phyloP scores from a whole-genome alignment of 2,888 invertebrate genomes.

The Glyphotaelius pellucidus region DNA sequence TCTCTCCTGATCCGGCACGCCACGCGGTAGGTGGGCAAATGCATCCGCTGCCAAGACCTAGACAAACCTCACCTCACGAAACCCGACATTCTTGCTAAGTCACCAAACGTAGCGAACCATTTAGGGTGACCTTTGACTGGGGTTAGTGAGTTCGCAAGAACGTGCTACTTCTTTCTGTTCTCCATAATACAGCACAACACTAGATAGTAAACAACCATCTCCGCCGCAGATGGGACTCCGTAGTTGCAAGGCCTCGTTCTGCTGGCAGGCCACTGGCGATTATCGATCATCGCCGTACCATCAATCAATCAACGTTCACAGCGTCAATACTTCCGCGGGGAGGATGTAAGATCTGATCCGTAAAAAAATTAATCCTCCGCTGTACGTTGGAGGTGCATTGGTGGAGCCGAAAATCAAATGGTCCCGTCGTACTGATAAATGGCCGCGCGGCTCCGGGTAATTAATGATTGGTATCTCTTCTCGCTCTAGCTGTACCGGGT shows the following conservation, averaged over 20 bases:
- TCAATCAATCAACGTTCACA: conserved; percentile 53
- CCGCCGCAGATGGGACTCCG: neutral
- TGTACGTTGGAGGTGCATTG: conserved; percentile 57
- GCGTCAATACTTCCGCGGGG: conserved; percentile 54
- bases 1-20: too few species aligned
- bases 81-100: too few species aligned
- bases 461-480: conserved; percentile 65
- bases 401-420: conserved; percentile 58
- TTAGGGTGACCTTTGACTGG: too few species aligned
- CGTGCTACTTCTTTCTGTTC: neutral
- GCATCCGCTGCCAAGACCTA: too few species aligned
- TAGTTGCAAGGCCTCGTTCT: neutral
- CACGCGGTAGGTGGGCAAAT: too few species aligned
- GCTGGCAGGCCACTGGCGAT: conserved; percentile 17
- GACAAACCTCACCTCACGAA: too few species aligned
- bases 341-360: conserved; percentile 52
- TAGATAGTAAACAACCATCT: neutral
- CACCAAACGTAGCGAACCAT: too few species aligned
- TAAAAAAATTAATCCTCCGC: conserved; percentile 56
- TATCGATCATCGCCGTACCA: conserved; percentile 53
- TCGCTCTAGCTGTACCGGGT: conserved; percentile 35
- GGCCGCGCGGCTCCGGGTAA: conserved; percentile 59
- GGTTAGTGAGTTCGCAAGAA: neutral
- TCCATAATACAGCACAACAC: neutral
- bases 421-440: conserved; percentile 60